Base-by-base conservation (phyloP, 1,140 invertebrate species). In the Drosophila pseudoananassae region DNA sequence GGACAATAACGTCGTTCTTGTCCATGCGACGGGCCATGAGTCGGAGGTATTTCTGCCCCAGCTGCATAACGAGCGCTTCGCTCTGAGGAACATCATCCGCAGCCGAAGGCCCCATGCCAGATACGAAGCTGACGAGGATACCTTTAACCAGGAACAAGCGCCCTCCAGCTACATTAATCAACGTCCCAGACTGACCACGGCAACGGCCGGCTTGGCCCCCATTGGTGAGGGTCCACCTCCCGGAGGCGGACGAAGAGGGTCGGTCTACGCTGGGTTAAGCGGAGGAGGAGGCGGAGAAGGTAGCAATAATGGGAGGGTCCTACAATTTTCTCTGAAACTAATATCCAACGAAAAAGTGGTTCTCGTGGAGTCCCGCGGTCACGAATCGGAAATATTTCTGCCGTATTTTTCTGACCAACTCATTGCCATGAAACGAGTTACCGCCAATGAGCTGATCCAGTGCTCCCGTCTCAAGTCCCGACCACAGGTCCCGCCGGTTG, bases 361-460 rank as follows among this genome's bases (percentile, higher is more conserved):
- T 2, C 40, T 43, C 6, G 40, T 43, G n/a, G 40, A 43, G 40
- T 43, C n/a, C 7, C 15, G 15, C 8, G 40, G 40, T 9, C 40
- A 43, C 14, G 40, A 43, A 17, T 43, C 40, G n/a, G 40, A 43
- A 17, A 43, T 43, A 43, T 43, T 43, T 17, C 40, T 43, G 5
- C 40, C 40, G 2, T 9, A 15, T n/a, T 1, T 43, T 14, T 43
- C 0, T 43, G 15, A 14, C 15, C 40, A 9, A 17, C 15, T 7
- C 40, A 43, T 43, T 15, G 40, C 40, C 40, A 43, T 43, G 40
- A 43, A 43, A 17, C 40, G 40, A 5, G 40, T 43, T 5, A 43
- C 40, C 40, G 40, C 40, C 40, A 43, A 5, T 17, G 40, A 43
- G 15, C 40, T 43, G 1, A n/a, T 43, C 40, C 40, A 43, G 40